These are phyloP conservation scores for Brachyhypopomus gauderio DNA, from an alignment of 2,113 vertebrate species.

Conservation along the genomic window DNA sequence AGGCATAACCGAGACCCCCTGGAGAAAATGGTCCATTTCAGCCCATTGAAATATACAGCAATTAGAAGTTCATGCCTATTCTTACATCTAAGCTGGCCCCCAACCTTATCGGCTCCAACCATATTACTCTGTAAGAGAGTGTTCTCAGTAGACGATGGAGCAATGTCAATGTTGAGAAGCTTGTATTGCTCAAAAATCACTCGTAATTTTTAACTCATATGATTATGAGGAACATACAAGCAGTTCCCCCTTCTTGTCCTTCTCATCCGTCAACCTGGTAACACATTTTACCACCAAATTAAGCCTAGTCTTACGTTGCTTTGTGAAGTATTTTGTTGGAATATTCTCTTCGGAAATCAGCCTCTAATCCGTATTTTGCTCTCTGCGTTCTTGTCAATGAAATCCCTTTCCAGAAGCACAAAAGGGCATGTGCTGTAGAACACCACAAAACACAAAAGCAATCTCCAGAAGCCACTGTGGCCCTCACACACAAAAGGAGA, in stretches of 20 bases:
- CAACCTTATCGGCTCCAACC: too few relatives aligned
- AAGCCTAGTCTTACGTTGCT: neutral
- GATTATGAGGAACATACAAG: too few relatives aligned
- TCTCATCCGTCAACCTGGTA: neutral
- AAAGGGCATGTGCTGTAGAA: neutral
- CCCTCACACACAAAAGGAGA: neutral
- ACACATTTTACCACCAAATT: neutral
- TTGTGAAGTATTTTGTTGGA: neutral
- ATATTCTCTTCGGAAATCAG: constrained; percentile 11
- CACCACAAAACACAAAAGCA: neutral
- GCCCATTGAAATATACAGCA: too few relatives aligned
- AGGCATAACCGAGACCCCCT: too few relatives aligned
- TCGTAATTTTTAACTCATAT: too few relatives aligned
- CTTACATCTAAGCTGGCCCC: too few relatives aligned
- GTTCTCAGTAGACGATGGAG: too few relatives aligned
- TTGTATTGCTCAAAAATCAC: too few relatives aligned
- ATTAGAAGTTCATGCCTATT: too few relatives aligned
- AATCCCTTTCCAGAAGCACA: constrained; percentile 3
- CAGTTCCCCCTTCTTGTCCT: neutral
- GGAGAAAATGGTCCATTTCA: too few relatives aligned
- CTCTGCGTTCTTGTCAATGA: neutral
- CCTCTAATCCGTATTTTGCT: constrained; percentile 9
- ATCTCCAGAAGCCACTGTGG: constrained; percentile 3
- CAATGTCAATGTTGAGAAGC: too few relatives aligned
- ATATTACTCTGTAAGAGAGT: too few relatives aligned